Evolutionary conservation across 2,888 invertebrate species (phyloP).

Genomic region (Ormyrus nitidulus): DNA sequence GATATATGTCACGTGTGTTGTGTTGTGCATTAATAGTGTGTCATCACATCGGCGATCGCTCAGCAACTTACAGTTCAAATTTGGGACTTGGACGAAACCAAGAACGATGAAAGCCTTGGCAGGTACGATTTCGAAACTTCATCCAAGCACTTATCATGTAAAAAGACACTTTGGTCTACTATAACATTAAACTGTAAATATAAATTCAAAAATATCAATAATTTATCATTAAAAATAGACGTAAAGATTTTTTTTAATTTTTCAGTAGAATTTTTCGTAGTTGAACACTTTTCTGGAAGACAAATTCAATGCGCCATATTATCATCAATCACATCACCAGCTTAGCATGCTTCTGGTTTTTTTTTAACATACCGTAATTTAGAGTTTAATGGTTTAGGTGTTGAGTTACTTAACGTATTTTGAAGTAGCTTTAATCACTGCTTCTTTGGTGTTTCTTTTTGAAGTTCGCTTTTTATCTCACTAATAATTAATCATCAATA

Average conservation of each 20-base stretch:
- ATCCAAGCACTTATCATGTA: constrained; percentile 14
- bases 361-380: constrained; percentile 14
- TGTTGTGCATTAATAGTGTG: constrained; percentile 75
- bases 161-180: neutral
- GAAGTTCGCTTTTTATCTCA: constrained; percentile 9
- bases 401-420: constrained; percentile 14
- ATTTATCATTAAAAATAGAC: neutral
- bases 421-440: constrained; percentile 5
- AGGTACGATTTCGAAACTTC: constrained; percentile 79
- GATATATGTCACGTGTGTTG: constrained; percentile 70
- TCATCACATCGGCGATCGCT: constrained; percentile 78
- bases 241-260: neutral
- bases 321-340: constrained; percentile 45
- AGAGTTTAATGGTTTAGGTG: constrained; percentile 19
- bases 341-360: constrained; percentile 50
- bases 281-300: neutral
- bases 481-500: constrained; percentile 17
- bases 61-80: constrained; percentile 86
- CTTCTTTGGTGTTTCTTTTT: constrained; percentile 25
- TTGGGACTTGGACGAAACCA: constrained; percentile 91
- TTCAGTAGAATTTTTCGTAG: neutral
- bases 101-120: constrained; percentile 91
- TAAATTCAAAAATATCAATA: neutral
- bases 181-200: neutral
- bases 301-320: constrained; percentile 12